These are phyloP conservation scores for Drosophila paulistorum DNA, from an alignment of 1,140 invertebrate genomes.

Conservation along the genomic window DNA sequence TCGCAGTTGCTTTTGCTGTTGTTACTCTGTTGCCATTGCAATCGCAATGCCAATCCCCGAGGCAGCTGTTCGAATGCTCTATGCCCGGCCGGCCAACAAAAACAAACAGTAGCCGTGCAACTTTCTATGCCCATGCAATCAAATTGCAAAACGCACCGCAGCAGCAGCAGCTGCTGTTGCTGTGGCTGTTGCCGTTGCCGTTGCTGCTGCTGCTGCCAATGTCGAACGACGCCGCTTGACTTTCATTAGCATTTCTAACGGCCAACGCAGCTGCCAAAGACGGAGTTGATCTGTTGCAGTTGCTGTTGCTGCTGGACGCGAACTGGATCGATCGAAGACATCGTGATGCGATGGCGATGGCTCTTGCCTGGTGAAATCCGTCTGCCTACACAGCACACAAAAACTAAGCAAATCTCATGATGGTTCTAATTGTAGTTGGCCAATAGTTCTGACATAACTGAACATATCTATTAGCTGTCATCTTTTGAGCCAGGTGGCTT, in stretches of 20 bases:
- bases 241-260: constrained; percentile 82
- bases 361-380: constrained; percentile 44
- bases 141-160: constrained; percentile 68
- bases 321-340: constrained; percentile 56
- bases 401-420: background rate
- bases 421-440: too few species aligned
- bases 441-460: too few species aligned
- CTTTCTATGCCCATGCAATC: constrained; percentile 76
- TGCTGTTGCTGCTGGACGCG: constrained; percentile 40
- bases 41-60: constrained; percentile 36
- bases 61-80: constrained; percentile 56
- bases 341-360: constrained; percentile 16
- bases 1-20: constrained; percentile 29
- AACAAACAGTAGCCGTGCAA: constrained; percentile 75
- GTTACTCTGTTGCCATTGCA: constrained; percentile 7
- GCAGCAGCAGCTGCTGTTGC: constrained; percentile 29
- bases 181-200: too few species aligned
- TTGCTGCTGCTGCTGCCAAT: constrained; percentile 57
- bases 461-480: too few species aligned
- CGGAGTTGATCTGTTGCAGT: constrained; percentile 43
- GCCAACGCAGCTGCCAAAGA: constrained; percentile 74
- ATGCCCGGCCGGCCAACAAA: constrained; percentile 36
- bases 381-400: constrained; percentile 24
- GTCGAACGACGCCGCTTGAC: constrained; percentile 59
- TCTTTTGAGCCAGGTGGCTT: too few species aligned